These are phyloP conservation scores for Piaya cayana DNA, from an alignment of 2,113 vertebrate species.

Conservation along the genomic window DNA sequence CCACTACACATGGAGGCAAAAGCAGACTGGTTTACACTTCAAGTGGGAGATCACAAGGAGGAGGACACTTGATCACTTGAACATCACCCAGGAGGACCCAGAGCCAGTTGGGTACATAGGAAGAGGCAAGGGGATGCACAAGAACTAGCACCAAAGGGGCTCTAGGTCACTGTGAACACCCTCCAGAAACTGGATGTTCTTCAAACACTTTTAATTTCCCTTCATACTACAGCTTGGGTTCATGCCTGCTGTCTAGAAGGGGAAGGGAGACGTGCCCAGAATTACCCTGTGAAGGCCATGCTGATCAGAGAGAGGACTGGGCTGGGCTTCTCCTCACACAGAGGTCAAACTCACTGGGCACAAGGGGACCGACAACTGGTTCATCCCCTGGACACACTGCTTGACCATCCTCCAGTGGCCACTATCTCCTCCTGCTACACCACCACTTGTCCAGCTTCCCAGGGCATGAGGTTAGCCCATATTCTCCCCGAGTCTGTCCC, in stretches of 20 bases:
- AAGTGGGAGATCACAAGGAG: not conserved
- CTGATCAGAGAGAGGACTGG: not conserved
- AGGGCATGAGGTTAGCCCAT: not conserved
- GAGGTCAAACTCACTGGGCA: not conserved
- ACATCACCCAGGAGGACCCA: not conserved
- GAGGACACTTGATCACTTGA: not conserved
- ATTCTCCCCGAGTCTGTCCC: not conserved
- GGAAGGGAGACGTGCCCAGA: not conserved
- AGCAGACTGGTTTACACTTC: not conserved
- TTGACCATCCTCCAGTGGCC: not conserved
- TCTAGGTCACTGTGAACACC: not conserved
- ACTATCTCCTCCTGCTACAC: not conserved
- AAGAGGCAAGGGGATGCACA: not conserved
- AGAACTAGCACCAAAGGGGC: not conserved
- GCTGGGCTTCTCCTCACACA: not conserved
- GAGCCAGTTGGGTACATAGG: rapidly evolving
- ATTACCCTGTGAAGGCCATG: not conserved
- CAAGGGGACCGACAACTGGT: not conserved
- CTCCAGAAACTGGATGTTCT: not conserved
- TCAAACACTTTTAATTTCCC: not conserved
- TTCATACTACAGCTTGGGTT: not conserved
- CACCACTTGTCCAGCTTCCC: not conserved
- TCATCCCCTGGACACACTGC: not conserved
- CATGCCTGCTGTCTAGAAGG: not conserved
- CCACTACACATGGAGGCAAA: rapidly evolving